A percentile compares a stretch with the other conserved stretches of the same genome.
These are phyloP conservation scores for Momotus momota DNA, from an alignment of 2,797 vertebrate genomes.

Conservation along the genomic window DNA sequence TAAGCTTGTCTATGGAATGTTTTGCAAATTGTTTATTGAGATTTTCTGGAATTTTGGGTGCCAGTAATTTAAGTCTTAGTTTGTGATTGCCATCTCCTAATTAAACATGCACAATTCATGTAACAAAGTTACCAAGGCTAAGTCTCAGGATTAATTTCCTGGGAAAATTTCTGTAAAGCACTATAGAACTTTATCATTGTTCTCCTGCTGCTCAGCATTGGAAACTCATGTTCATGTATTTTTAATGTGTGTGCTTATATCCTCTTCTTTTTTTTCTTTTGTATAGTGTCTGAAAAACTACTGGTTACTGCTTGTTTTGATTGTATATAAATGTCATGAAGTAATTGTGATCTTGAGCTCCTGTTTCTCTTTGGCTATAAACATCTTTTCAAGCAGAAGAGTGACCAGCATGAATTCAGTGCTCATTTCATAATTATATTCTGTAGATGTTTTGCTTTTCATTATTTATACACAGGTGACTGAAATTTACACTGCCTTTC, in stretches of 20 bases:
- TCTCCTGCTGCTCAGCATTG: not conserved
- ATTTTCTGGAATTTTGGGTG: not conserved
- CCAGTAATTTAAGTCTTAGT: not conserved
- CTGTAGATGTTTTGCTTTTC: fast-evolving
- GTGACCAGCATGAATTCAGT: not conserved
- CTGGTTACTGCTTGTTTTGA: not conserved
- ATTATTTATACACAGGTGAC: not conserved
- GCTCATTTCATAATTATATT: not conserved
- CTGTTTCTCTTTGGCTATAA: not conserved
- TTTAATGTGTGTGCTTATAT: not conserved
- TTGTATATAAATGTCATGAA: not conserved
- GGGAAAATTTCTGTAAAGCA: not conserved
- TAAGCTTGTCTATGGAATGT: not conserved
- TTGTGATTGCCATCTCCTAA: not conserved
- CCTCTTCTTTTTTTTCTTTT: not conserved
- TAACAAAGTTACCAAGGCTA: not conserved
- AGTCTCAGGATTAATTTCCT: not conserved
- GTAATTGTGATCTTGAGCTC: not conserved
- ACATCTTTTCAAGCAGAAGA: not conserved
- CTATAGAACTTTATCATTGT: not conserved
- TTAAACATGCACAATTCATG: not conserved
- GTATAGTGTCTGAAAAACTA: not conserved
- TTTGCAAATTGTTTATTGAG: not conserved
- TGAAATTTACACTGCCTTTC: not conserved
- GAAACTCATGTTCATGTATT: not conserved